A percentile compares a stretch with the other conserved stretches of the same genome.
Evolutionary conservation across 2,797 vertebrate species (phyloP).

Genomic region (Chanos chanos): DNA sequence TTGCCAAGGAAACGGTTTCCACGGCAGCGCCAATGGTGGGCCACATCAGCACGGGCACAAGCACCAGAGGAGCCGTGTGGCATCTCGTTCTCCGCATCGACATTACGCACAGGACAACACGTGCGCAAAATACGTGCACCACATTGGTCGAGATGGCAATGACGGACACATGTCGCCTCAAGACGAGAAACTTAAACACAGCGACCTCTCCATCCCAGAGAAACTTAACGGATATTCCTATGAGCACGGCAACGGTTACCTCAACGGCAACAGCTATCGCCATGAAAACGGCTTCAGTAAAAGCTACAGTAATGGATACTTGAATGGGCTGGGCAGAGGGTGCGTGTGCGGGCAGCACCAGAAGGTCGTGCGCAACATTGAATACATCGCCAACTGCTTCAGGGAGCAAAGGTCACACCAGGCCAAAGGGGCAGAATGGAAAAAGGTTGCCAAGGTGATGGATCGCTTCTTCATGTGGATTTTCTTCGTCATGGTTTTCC

Average conservation of each 20-base stretch:
- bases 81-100: slow-evolving; percentile 18
- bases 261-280: slow-evolving; percentile 30
- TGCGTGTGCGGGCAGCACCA: slow-evolving; percentile 54
- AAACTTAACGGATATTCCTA: slow-evolving; percentile 48
- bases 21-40: slow-evolving; percentile 19
- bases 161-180: slow-evolving; percentile 22
- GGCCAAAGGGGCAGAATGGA: slow-evolving; percentile 91
- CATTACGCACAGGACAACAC: slow-evolving; percentile 25
- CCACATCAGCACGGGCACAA: neutral
- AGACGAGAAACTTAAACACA: slow-evolving; percentile 39
- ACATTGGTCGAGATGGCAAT: slow-evolving; percentile 38
- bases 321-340: slow-evolving; percentile 40
- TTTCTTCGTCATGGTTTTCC: slow-evolving; percentile 96
- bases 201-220: slow-evolving; percentile 45
- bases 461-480: slow-evolving; percentile 99
- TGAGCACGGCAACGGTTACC: slow-evolving; percentile 42
- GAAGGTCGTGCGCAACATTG: slow-evolving; percentile 83
- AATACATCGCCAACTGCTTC: slow-evolving; percentile 91
- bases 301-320: slow-evolving; percentile 33
- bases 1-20: slow-evolving; percentile 39
- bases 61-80: slow-evolving; percentile 1
- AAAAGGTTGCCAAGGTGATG: slow-evolving; percentile 98
- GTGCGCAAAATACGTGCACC: slow-evolving; percentile 26
- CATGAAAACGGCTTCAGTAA: slow-evolving; percentile 54
- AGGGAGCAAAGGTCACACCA: slow-evolving; percentile 85